Conservation (phyloP, 2,888 invertebrate genomes). For the Alloscopus bannaensis region DNA sequence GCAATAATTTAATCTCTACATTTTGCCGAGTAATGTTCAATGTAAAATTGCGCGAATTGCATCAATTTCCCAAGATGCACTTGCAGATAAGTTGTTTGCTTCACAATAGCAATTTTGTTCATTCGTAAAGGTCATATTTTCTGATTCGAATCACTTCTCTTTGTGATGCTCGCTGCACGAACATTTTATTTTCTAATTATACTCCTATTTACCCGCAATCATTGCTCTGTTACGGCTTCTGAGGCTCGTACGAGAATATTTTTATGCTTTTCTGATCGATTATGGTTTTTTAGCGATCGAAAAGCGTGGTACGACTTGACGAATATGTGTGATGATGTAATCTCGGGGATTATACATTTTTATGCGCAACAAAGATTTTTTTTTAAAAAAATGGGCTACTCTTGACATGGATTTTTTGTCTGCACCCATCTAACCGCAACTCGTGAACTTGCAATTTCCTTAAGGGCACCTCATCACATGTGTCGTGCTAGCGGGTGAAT, state of each 20-base stretch:
- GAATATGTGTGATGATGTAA: constrained; percentile 2
- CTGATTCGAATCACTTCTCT: background rate
- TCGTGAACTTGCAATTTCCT: constrained; percentile 52
- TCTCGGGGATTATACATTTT: constrained; percentile 15
- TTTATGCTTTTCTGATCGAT: too few relatives aligned
- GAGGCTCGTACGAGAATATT: too few relatives aligned
- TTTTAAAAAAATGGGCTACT: background rate
- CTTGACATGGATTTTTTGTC: constrained; percentile 22
- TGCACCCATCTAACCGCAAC: background rate
- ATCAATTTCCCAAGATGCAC: constrained; percentile 1
- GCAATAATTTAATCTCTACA: too few relatives aligned
- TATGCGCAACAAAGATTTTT: constrained; percentile 5
- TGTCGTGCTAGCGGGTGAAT: background rate
- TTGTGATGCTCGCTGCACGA: constrained; percentile 19
- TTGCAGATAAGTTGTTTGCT: constrained; percentile 6
- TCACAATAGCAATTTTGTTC: background rate
- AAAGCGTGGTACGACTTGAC: too few relatives aligned
- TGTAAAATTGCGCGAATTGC: constrained; percentile 4
- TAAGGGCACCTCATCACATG: constrained; percentile 27
- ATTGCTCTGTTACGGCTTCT: too few relatives aligned
- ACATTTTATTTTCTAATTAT: too few relatives aligned
- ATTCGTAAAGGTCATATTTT: constrained; percentile 21
- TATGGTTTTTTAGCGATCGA: too few relatives aligned
- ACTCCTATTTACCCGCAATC: too few relatives aligned
- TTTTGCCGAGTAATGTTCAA: too few relatives aligned